Conservation (phyloP, 2,888 invertebrate species). For the Neocrepidodera transversa region DNA sequence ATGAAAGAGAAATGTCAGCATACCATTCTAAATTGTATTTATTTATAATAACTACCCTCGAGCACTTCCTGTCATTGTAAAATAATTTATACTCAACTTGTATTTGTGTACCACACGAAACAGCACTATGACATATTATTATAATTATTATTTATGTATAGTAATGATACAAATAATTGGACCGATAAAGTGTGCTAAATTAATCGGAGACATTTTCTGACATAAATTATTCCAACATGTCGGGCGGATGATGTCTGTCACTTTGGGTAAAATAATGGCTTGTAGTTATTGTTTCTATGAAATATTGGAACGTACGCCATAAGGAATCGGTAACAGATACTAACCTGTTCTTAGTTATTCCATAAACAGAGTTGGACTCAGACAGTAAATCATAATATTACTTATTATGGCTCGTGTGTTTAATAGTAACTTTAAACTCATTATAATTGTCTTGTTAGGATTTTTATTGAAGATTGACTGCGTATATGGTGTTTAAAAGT, state of each 20-base stretch:
- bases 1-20: constrained; percentile 2
- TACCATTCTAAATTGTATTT: constrained; percentile 5
- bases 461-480: background rate
- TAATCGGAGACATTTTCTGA: constrained; percentile 21
- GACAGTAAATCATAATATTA: background rate
- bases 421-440: background rate
- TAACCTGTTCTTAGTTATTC: constrained; percentile 30
- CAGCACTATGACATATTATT: constrained; percentile 1
- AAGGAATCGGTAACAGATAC: constrained; percentile 39
- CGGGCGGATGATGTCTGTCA: constrained; percentile 20
- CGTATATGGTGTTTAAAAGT: background rate
- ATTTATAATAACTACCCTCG: constrained; percentile 4
- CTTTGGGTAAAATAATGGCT: constrained; percentile 25
- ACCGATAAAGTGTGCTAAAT: constrained; percentile 8
- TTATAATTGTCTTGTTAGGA: constrained; percentile 1
- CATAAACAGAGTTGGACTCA: constrained; percentile 10
- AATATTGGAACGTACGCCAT: constrained; percentile 40
- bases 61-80: constrained; percentile 8
- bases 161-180: constrained; percentile 23
- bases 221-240: constrained; percentile 17
- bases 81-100: constrained; percentile 1
- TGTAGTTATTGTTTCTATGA: constrained; percentile 33
- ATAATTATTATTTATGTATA: constrained; percentile 19
- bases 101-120: background rate
- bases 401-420: background rate